Evolutionary conservation across 2,888 invertebrate species (phyloP).

Genomic region (Lamellibrachia satsuma): DNA sequence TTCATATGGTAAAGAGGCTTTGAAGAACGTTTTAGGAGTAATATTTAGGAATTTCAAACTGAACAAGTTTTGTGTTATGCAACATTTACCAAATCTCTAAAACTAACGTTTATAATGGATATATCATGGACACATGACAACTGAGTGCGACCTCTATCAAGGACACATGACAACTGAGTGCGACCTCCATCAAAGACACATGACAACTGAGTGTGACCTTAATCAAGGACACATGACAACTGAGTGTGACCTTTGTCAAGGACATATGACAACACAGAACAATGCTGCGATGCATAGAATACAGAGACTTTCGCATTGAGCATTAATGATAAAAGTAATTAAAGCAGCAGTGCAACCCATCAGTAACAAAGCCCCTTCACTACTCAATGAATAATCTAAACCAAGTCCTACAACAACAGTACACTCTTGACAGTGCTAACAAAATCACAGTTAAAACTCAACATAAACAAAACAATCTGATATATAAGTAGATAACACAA

Average conservation of each 20-base stretch:
- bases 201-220: background rate
- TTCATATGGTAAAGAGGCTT: background rate
- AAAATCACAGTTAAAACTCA: conserved; percentile 13
- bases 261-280: background rate
- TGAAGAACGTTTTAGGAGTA: background rate
- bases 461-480: background rate
- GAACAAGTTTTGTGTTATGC: background rate
- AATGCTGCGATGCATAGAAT: background rate
- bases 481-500: background rate
- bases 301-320: background rate
- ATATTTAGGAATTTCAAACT: background rate
- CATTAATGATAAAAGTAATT: background rate
- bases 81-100: background rate
- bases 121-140: too few species aligned
- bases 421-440: background rate
- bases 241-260: background rate
- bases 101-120: too few species aligned
- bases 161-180: background rate
- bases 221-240: background rate
- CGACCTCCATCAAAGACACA: background rate
- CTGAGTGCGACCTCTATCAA: too few species aligned
- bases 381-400: background rate
- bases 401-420: background rate
- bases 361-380: background rate
- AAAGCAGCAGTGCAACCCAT: background rate